phyloP scores from a whole-genome alignment of 2,888 invertebrate species.

The Acleris cristana region DNA sequence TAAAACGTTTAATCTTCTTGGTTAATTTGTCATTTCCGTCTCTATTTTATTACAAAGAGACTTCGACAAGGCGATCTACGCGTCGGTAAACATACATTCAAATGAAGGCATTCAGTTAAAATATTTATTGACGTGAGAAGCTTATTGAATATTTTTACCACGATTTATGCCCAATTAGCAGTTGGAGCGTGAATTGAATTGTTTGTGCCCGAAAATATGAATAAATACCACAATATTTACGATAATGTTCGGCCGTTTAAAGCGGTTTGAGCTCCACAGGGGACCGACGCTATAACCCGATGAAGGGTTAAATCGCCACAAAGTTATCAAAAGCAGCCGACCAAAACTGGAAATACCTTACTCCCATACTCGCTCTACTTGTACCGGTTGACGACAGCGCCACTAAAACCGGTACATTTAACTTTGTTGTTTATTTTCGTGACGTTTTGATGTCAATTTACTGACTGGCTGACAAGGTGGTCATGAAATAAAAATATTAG shows the following conservation, averaged over 20 bases:
- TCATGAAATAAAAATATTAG: conserved; percentile 72
- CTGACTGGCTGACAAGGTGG: conserved; percentile 75
- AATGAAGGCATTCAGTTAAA: conserved; percentile 74
- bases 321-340: conserved; percentile 5
- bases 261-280: conserved; percentile 70
- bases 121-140: conserved; percentile 77
- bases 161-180: conserved; percentile 82
- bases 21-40: not conserved
- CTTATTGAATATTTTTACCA: conserved; percentile 80
- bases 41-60: not conserved
- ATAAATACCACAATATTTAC: conserved; percentile 83
- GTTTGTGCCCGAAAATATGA: conserved; percentile 79
- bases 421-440: conserved; percentile 17
- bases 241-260: conserved; percentile 76
- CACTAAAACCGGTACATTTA: not conserved
- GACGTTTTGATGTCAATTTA: conserved; percentile 64
- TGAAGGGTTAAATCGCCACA: conserved; percentile 66
- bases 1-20: not conserved
- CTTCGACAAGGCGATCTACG: conserved; percentile 51
- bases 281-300: conserved; percentile 54
- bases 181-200: conserved; percentile 82
- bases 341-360: conserved; percentile 12
- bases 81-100: conserved; percentile 69
- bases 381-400: conserved; percentile 3
- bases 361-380: not conserved